Evolutionary conservation across 2,888 invertebrate genomes (phyloP), one percentile per base, ranked within the genome.

Genomic region (Agrotis clavis): DNA sequence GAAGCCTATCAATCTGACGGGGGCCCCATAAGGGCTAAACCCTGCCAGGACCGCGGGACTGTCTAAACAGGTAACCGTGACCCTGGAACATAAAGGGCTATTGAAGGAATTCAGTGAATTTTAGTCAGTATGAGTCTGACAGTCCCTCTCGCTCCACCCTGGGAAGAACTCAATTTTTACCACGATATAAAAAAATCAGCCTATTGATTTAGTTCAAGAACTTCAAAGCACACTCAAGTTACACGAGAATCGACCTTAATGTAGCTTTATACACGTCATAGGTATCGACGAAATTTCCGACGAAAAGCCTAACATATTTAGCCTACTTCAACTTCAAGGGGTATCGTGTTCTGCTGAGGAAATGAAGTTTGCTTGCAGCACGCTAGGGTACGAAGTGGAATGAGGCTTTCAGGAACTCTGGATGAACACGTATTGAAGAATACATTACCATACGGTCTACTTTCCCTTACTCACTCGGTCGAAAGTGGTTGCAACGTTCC

Each of bases 351-450:
- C 59, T 41, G 2, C 18, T 13, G 25, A 47, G 76, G 76, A 63
- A 63, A 75, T 76, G 7, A 53, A 76, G 57, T 60, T 53, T 30
- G 48, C 19, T 54, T 69, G 25, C 57, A 48, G 16, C 18, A 19
- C 19, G n/a, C 18, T 13, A 25, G 16, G n/a, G 47, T n/a, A 13
- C 0, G 18, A 63, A 48, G 19, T 59, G 41, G 48, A 6, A n/a
- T 51, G 47, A 63, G 18, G 41, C 18, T 14, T 9, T 35, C 30
- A 13, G 30, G 30, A 25, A 45, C 41, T 19, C 18, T 9, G 21
- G 30, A 30, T 54, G 18, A 60, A 47, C n/a, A 18, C 41, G 54
- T 61, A 18, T 51, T 25, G 45, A 56, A 47, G 18, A 18, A 35
- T 60, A 57, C 11, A 51, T 41, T 35, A 53, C 2, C n/a, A 25